These are phyloP conservation scores for Akabosia matsudoensis DNA, from an alignment of 1,140 invertebrate genomes.

Conservation along the genomic window DNA sequence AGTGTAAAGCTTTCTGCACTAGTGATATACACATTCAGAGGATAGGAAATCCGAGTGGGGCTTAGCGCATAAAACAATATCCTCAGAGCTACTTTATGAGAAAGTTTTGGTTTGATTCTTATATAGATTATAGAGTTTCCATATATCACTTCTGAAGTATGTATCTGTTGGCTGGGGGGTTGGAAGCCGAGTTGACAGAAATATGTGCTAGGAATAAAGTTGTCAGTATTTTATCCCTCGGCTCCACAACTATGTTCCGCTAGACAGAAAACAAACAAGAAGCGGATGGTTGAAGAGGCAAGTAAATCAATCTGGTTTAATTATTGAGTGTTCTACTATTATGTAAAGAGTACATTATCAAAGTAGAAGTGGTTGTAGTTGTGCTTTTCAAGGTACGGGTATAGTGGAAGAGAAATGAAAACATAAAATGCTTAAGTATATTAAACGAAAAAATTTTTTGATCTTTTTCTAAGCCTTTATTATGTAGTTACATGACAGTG, in stretches of 20 bases:
- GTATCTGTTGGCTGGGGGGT: conserved; percentile 20
- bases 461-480: no score
- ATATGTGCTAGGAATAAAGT: conserved; percentile 24
- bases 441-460: background rate
- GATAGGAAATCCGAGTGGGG: no score
- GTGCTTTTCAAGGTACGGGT: no score
- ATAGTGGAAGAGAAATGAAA: no score
- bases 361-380: no score
- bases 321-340: conserved; percentile 35
- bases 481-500: no score
- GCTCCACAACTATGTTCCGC: conserved; percentile 24
- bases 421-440: no score
- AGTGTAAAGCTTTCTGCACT: background rate
- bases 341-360: background rate
- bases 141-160: background rate
- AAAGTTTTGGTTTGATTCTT: no score
- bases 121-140: background rate
- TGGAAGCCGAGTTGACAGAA: conserved; percentile 23
- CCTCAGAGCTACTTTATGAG: no score
- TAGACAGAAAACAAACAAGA: conserved; percentile 24
- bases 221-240: conserved; percentile 24
- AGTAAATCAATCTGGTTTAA: conserved; percentile 41
- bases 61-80: no score
- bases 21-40: no score
- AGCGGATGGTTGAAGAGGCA: conserved; percentile 19